A percentile compares a stretch with the other conserved stretches of the same genome.
These are phyloP conservation scores for Bos javanicus DNA, from an alignment of 2,113 vertebrate genomes.

Conservation along the genomic window DNA sequence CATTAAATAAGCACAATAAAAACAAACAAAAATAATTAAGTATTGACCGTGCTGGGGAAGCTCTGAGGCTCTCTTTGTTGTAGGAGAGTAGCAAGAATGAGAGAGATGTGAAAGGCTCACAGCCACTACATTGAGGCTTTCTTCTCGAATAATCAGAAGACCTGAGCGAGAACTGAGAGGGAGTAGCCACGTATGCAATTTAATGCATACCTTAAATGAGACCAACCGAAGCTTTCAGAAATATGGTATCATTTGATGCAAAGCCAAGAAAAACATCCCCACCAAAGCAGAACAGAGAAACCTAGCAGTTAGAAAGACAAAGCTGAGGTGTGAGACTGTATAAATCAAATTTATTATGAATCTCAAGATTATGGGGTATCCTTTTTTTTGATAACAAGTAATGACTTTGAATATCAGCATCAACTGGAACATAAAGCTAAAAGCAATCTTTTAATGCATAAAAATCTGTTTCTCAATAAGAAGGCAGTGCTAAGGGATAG, in stretches of 20 bases:
- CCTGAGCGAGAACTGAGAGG: background rate
- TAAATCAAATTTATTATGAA: background rate
- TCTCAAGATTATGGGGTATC: background rate
- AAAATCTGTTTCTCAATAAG: background rate
- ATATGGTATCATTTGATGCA: background rate
- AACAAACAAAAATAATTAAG: background rate
- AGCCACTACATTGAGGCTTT: background rate
- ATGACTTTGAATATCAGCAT: background rate
- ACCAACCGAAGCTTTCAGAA: background rate
- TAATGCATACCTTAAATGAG: background rate
- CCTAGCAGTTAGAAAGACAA: background rate
- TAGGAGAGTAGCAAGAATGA: background rate
- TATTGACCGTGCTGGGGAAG: background rate
- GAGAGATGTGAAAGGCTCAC: background rate
- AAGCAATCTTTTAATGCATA: background rate
- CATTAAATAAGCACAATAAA: background rate
- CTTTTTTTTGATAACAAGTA: background rate
- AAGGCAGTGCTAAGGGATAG: background rate
- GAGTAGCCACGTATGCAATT: background rate
- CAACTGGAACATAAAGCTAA: background rate
- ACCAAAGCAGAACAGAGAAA: background rate
- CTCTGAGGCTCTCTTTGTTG: background rate
- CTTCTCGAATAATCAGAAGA: background rate
- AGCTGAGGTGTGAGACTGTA: background rate
- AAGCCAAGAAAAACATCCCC: constrained; percentile 7